phyloP scores from a whole-genome alignment of 2,797 vertebrate species.

The Loris lydekkerianus region DNA sequence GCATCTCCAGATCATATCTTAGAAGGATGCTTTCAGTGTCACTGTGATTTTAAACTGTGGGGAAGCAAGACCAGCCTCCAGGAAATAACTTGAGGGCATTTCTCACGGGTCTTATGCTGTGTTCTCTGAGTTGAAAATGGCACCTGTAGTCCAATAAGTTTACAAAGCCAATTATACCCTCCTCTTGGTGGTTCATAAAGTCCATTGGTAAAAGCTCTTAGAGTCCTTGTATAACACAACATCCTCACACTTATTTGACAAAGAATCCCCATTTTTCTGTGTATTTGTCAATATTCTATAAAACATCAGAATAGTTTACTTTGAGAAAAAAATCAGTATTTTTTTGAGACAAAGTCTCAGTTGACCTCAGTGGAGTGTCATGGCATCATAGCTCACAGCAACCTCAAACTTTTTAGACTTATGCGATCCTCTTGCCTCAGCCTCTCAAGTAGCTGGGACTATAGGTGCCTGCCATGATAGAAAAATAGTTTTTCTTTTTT shows the following conservation, averaged over 20 bases:
- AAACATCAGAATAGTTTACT: not conserved
- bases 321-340: conserved; percentile 30
- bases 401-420: too few species aligned
- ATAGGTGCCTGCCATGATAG: too few species aligned
- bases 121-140: not conserved
- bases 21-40: not conserved
- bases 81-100: not conserved
- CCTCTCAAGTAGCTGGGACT: too few species aligned
- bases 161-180: not conserved
- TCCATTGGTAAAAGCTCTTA: not conserved
- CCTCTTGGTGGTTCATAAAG: not conserved
- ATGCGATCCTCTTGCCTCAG: too few species aligned
- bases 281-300: not conserved
- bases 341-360: too few species aligned
- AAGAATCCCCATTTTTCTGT: conserved; percentile 14
- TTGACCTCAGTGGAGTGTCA: too few species aligned
- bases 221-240: not conserved
- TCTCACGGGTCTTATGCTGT: not conserved
- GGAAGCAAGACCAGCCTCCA: not conserved
- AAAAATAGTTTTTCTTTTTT: too few species aligned
- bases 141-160: not conserved
- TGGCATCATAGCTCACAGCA: too few species aligned
- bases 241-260: not conserved
- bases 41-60: not conserved
- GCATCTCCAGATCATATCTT: not conserved